Evolutionary conservation across 2,113 vertebrate genomes (phyloP).

Genomic region (Calonectris borealis): DNA sequence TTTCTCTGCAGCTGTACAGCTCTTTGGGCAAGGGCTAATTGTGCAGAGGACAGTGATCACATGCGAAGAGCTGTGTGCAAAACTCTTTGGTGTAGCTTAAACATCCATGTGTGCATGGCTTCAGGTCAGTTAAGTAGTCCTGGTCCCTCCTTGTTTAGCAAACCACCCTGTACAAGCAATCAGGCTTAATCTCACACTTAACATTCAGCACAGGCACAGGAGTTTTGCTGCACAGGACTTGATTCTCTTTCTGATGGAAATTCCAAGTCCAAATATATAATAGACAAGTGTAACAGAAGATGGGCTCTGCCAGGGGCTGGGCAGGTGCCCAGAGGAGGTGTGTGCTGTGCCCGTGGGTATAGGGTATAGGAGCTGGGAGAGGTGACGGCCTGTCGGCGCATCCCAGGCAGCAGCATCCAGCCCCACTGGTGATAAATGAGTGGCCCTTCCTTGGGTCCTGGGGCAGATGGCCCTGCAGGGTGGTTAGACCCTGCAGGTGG

Average conservation of each 20-base stretch:
- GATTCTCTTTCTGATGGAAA: neutral
- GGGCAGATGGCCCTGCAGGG: neutral
- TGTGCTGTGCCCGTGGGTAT: neutral
- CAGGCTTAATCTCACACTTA: neutral
- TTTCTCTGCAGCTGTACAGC: neutral
- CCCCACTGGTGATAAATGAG: neutral
- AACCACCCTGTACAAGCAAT: neutral
- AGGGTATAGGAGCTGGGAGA: neutral
- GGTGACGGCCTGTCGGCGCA: rapidly evolving
- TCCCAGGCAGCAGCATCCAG: neutral
- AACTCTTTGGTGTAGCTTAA: neutral
- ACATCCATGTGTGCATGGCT: neutral
- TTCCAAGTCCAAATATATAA: neutral
- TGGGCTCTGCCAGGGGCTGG: neutral
- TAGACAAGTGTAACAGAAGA: neutral
- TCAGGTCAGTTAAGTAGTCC: neutral
- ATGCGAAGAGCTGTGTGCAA: neutral
- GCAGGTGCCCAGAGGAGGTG: neutral
- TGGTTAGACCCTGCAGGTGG: neutral
- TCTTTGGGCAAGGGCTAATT: neutral
- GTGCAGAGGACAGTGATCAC: neutral
- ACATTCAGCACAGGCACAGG: neutral
- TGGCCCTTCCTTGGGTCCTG: neutral
- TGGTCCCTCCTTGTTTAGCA: neutral
- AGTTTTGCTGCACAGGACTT: neutral